phyloP scores from a whole-genome alignment of 1,140 invertebrate genomes.

The Himalopsyche phryganea region DNA sequence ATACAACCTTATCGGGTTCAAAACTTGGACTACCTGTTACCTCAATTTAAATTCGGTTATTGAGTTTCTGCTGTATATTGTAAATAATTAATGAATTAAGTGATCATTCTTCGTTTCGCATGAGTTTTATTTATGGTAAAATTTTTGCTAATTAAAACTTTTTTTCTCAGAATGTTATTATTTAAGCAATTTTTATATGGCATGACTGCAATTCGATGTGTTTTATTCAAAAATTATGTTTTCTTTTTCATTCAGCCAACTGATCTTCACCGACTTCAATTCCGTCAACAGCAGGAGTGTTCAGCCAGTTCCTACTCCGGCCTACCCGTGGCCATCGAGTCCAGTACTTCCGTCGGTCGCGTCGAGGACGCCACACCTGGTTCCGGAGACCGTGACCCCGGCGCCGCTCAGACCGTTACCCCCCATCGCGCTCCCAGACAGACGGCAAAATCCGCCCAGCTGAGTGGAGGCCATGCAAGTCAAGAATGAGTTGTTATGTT shows the following conservation, averaged over 20 bases:
- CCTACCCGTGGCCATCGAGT: constrained; percentile 70
- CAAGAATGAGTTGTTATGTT: constrained; percentile 55
- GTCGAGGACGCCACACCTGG: constrained; percentile 66
- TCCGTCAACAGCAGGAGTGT: constrained; percentile 47
- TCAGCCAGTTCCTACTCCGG: constrained; percentile 45
- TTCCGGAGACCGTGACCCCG: constrained; percentile 62
- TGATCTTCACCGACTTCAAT: constrained; percentile 25
- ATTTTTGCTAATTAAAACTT: too few relatives aligned
- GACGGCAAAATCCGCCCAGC: constrained; percentile 48
- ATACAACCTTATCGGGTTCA: too few relatives aligned
- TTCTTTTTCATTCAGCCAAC: background rate
- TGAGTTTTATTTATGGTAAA: too few relatives aligned
- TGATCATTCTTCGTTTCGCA: too few relatives aligned
- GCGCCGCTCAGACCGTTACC: constrained; percentile 41
- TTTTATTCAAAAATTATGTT: background rate
- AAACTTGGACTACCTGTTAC: too few relatives aligned
- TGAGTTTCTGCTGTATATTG: too few relatives aligned
- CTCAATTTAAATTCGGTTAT: too few relatives aligned
- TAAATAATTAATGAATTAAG: too few relatives aligned
- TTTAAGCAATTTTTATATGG: too few relatives aligned
- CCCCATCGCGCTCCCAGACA: constrained; percentile 44
- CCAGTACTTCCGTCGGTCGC: constrained; percentile 68
- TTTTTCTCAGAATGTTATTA: too few relatives aligned
- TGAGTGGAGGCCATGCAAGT: constrained; percentile 48
- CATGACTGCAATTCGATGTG: too few relatives aligned